Evolutionary conservation across 2,888 invertebrate genomes (phyloP).

Genomic region (Ochropacha duplaris): DNA sequence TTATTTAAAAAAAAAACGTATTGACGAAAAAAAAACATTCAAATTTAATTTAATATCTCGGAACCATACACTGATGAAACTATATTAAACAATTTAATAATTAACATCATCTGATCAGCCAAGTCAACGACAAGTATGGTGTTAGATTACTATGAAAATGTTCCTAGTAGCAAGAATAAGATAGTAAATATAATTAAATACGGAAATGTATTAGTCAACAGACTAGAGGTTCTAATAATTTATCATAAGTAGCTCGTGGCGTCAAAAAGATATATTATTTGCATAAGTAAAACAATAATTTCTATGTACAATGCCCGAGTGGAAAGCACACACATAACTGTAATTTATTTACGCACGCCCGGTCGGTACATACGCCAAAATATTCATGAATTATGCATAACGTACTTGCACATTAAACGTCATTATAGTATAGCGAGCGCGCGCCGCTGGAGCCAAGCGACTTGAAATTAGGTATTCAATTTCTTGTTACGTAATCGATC

Average conservation of each 20-base stretch:
- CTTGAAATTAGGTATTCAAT: slow-evolving; percentile 44
- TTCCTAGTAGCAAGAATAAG: too few relatives aligned
- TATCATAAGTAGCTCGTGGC: background rate
- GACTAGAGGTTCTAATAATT: too few relatives aligned
- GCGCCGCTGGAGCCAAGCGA: slow-evolving; percentile 25
- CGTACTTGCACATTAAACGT: slow-evolving; percentile 42
- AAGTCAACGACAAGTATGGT: too few relatives aligned
- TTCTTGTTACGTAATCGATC: slow-evolving; percentile 35
- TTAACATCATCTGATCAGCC: too few relatives aligned
- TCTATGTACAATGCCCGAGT: slow-evolving; percentile 7
- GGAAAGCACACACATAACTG: slow-evolving; percentile 2
- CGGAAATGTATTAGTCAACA: too few relatives aligned
- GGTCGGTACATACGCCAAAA: slow-evolving; percentile 28
- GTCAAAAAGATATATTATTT: background rate
- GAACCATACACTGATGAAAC: too few relatives aligned
- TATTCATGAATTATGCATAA: slow-evolving; percentile 46
- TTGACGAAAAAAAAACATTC: too few relatives aligned
- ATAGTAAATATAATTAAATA: too few relatives aligned
- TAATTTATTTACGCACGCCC: slow-evolving; percentile 7
- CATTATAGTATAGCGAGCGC: slow-evolving; percentile 40
- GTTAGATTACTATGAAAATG: too few relatives aligned
- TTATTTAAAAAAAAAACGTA: too few relatives aligned
- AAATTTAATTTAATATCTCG: too few relatives aligned
- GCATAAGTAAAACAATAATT: slow-evolving; percentile 8
- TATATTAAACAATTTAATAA: too few relatives aligned